Base-by-base conservation (phyloP, 2,113 vertebrate genomes). In the Takifugu flavidus region DNA sequence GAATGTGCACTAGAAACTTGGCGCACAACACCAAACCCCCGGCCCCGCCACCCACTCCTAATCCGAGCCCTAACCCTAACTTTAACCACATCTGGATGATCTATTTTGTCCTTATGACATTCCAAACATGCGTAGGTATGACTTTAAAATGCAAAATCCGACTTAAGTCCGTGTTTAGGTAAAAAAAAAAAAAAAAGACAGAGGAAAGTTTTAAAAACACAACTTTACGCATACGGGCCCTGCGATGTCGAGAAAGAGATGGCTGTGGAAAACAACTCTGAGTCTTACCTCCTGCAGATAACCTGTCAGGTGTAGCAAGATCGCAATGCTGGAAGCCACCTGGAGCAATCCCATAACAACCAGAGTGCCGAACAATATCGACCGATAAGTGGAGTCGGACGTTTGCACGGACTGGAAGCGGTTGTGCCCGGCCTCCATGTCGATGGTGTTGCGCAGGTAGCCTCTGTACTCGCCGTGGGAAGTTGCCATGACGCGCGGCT, bases 301-400 rank as follows among this genome's bases (percentile, higher is more conserved):
- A 42, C 94, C 93, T 69, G 94, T 91, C 84, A 96, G 92, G 88
- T 98, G 96, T 58, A 98, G 82, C 69, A 98, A 90, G 62, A 98
- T 91, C 2, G 95, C 94, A 49, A 96, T 88, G 72, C 94, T 96
- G 84, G 95, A 98, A n/a, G 94, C 92, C 57, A 96, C 92, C 89
- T 98, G 96, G 25, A 95, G 94, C 85, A 96, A 80, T 62, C 93
- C 95, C 89, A 98, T 92, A 3, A 95, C 88, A 57, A 92, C 86
- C 0, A 98, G 92, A 25, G 93, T 94, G 65, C 90, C 89, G 61
- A 95, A 90, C 3, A 94, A 74, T 11, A 92, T 82, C 25, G 91
- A 87, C 34, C 94, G 90, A 53, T 91, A 89, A 3, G 93, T 91
- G 57, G 69, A 61, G 57, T 90, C 89, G 49, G 88, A 83, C 57